These are phyloP conservation scores for Heterocephalus glaber DNA, from an alignment of 2,113 vertebrate genomes.

Conservation along the genomic window DNA sequence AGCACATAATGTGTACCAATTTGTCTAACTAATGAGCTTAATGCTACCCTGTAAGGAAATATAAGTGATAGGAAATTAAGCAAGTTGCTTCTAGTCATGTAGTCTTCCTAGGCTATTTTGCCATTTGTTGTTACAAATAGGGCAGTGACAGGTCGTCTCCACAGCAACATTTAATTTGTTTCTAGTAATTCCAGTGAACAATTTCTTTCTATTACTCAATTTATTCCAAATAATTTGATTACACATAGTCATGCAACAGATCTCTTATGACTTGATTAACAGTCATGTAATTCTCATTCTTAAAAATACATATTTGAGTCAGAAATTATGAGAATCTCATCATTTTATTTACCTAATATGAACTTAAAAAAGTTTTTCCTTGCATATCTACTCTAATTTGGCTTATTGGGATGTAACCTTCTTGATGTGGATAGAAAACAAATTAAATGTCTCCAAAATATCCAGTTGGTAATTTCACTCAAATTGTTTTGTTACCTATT, in stretches of 20 bases:
- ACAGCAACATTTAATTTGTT: not conserved
- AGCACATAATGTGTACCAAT: not conserved
- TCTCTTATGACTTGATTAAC: not conserved
- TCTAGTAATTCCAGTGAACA: not conserved
- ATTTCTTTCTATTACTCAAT: not conserved
- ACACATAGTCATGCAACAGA: not conserved
- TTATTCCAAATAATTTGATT: not conserved
- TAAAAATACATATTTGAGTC: not conserved
- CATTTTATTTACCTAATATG: not conserved
- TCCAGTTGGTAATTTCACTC: not conserved
- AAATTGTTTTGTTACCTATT: not conserved
- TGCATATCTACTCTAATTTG: not conserved
- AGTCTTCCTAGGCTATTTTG: not conserved
- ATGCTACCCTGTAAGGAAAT: not conserved
- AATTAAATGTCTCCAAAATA: constrained; percentile 29
- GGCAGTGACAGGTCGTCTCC: not conserved
- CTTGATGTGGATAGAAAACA: not conserved
- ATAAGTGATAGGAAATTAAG: not conserved
- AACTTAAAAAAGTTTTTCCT: not conserved
- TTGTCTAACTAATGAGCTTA: not conserved
- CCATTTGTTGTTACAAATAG: not conserved
- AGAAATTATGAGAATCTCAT: not conserved
- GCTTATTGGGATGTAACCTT: not conserved
- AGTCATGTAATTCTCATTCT: not conserved
- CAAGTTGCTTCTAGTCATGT: not conserved